Base-by-base conservation (phyloP, 2,888 invertebrate genomes). In the Ormyrus nitidulus region DNA sequence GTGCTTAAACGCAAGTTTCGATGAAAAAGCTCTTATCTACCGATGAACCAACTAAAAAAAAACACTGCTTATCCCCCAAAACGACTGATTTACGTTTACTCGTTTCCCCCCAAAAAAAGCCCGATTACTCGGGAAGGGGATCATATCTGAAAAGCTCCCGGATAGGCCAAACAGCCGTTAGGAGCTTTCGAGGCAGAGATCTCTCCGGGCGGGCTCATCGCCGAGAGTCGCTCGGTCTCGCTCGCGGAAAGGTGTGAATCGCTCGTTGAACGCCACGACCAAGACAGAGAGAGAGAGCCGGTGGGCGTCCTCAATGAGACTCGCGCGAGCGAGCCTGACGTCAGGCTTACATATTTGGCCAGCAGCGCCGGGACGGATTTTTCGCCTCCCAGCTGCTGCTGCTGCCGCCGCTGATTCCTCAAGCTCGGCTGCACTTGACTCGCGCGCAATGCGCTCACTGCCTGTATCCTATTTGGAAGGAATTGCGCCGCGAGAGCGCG, bases 281-380 rank as follows among this genome's bases (percentile, higher is more conserved):
- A 6, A 8, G 65, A 51, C 44, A 54, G 49, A 49, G 62, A 51
- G 61, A n/a, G 8, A n/a, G 34, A 74, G 82, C 81, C 81, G 85
- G 88, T 89, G 89, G 89, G 89, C 88, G 89, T 88, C 87, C 88
- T 89, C 87, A 87, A 83, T 85, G 84, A 84, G 85, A 84, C 83
- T 86, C 84, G 84, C 84, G 81, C 83, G 19, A 19, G 83, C 80
- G 83, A 84, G 83, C 86, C 86, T 90, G 89, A 89, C 89, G 89
- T 90, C 90, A 89, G 86, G 86, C 84, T 86, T 89, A 90, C 89
- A 86, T 90, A 90, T 90, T 90, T 90, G 90, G 89, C 89, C 87
- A 89, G 86, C 85, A 77, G 56, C 34, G 69, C 66, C 73, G 72
- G 68, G 70, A 77, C 71, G 72, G 73, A 80, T 59, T 74, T 77